A percentile compares a stretch with the other conserved stretches of the same genome.
Conservation (phyloP, 1,140 invertebrate species). For the Palaemon carinicauda region DNA sequence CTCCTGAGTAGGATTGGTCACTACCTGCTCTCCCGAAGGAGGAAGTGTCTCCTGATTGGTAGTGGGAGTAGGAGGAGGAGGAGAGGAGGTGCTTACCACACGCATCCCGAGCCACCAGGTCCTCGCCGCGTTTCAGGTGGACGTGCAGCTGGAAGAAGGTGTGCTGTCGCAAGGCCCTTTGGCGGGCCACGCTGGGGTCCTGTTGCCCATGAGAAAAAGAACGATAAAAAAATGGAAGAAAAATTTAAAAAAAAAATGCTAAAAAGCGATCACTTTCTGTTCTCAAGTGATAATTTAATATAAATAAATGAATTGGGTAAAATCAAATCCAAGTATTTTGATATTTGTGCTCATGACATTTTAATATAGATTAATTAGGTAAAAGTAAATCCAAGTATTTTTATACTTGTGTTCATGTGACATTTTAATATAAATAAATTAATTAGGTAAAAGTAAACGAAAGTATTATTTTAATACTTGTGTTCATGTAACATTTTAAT, state of each 20-base stretch:
- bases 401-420: too few species aligned
- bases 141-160: conserved; percentile 91
- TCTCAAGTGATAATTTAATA: too few species aligned
- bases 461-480: too few species aligned
- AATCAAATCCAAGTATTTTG: neutral
- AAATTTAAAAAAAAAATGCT: neutral
- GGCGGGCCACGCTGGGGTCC: conserved; percentile 45
- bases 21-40: conserved; percentile 39
- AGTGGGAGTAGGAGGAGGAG: conserved; percentile 50
- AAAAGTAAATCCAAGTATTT: too few species aligned
- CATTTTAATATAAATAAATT: too few species aligned
- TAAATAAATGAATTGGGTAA: too few species aligned
- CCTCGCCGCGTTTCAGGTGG: conserved; percentile 84
- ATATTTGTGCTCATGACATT: too few species aligned
- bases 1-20: neutral
- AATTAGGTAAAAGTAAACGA: too few species aligned
- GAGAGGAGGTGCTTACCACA: conserved; percentile 74
- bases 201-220: conserved; percentile 56
- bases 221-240: neutral
- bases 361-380: too few species aligned
- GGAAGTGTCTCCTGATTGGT: conserved; percentile 41
- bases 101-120: conserved; percentile 92
- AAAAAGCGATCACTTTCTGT: neutral
- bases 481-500: too few species aligned
- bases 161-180: conserved; percentile 66